A percentile compares a stretch with the other conserved stretches of the same genome.
These are phyloP conservation scores for Phrynosoma platyrhinos DNA, from an alignment of 2,113 vertebrate species.

Conservation along the genomic window DNA sequence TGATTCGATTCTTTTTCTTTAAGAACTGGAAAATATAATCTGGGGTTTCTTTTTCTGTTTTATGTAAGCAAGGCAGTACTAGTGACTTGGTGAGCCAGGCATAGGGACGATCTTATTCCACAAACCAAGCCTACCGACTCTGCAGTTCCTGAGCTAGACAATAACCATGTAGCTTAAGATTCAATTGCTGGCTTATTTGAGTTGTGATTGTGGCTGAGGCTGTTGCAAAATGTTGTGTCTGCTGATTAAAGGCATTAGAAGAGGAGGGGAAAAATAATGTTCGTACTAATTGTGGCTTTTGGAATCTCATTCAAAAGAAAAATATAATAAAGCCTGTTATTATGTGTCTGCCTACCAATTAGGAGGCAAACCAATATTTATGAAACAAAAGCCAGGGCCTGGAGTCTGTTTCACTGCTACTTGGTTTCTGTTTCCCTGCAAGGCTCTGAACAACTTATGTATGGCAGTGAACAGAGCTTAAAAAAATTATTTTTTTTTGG, in stretches of 20 bases:
- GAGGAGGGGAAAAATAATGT: slow-evolving; percentile 55
- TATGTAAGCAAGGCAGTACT: not conserved
- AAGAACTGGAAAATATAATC: not conserved
- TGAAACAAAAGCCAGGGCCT: slow-evolving; percentile 51
- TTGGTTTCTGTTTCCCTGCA: not conserved
- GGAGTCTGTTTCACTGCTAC: slow-evolving; percentile 34
- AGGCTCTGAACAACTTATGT: not conserved
- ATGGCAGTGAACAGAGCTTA: not conserved
- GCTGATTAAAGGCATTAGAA: slow-evolving; percentile 68
- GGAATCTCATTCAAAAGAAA: slow-evolving; percentile 73
- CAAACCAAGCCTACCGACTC: not conserved
- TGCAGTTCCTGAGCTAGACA: slow-evolving; percentile 4
- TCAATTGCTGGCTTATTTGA: slow-evolving; percentile 33
- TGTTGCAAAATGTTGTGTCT: slow-evolving; percentile 53
- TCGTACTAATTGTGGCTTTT: slow-evolving; percentile 73
- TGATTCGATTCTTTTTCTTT: not conserved
- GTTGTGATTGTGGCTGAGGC: slow-evolving; percentile 68
- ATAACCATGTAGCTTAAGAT: not conserved
- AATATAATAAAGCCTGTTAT: slow-evolving; percentile 63
- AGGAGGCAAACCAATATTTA: slow-evolving; percentile 54
- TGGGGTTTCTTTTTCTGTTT: too few species aligned
- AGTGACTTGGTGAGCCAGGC: not conserved
- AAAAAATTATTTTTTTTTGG: not conserved
- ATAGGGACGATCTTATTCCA: not conserved
- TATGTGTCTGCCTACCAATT: slow-evolving; percentile 64